Base-by-base conservation (phyloP, 1,140 invertebrate genomes). In the Lepidurus apus region DNA sequence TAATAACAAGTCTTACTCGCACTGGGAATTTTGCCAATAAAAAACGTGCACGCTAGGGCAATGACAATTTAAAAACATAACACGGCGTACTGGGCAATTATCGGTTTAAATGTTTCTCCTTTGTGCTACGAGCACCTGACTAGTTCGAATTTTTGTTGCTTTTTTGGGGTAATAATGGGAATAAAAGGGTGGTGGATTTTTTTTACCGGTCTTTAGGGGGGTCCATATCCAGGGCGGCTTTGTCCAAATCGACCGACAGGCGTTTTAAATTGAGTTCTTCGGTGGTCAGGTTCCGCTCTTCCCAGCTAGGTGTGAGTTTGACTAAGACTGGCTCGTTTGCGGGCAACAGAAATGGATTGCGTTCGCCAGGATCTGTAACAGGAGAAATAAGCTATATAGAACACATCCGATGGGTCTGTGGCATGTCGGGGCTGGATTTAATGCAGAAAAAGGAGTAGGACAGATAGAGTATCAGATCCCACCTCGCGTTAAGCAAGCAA, bases 221-320 rank as follows among this genome's bases (percentile, higher is more conserved):
- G 82, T 91, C 89, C 76, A 93, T 86, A 85, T 93, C 91, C 45
- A 92, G 84, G 79, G 88, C 88, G 3, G 89, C 90, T 81, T 88
- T 87, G 81, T 91, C 91, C 92, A 93, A 92, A 76, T 79, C 81
- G 79, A 24, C 44, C 8, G 89, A 91, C 43, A 93, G 87, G 79
- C 89, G 91, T 88, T 91, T 92, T 82, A 94, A 91, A 85, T 95
- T 94, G 80, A 93, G 88, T 82, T 93, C 92, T 84, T 93, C 93
- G 83, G 92, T 92, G n/a, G 92, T 89, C 80, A 92, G 88, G 85
- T 92, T 93, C 75, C 89, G 91, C 80, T 92, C 92, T 87, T 95
- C 93, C 93, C 93, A 95, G 75, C 93, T 92, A 1, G 93, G 93
- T 6, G 92, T 93, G 76, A 95, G 86, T 81, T 91, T 90, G 43